Conservation (phyloP, 1,140 invertebrate species). For the Mizuhopecten yessoensis region DNA sequence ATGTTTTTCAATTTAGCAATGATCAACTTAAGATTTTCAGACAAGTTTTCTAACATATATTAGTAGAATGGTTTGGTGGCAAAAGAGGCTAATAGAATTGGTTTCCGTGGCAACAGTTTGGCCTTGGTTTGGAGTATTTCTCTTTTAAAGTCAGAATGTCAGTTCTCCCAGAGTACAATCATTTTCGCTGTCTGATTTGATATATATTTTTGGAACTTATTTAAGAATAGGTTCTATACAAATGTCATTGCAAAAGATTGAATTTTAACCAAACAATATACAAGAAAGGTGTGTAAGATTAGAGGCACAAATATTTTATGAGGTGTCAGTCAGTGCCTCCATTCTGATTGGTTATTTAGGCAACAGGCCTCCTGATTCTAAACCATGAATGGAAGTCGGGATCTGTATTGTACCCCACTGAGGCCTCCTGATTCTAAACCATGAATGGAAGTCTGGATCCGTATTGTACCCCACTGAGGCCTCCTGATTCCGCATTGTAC, state of each 20-base stretch:
- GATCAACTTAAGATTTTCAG: neutral
- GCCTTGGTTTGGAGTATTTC: neutral
- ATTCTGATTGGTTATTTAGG: neutral
- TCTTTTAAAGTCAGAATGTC: neutral
- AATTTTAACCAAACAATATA: too few relatives aligned
- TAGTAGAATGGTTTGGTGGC: neutral
- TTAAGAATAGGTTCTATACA: neutral
- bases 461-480: neutral
- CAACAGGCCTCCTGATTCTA: neutral
- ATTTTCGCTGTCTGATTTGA: neutral
- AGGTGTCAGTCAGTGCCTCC: neutral
- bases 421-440: neutral
- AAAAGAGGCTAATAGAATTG: neutral
- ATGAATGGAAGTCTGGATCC: neutral
- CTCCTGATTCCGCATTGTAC: neutral
- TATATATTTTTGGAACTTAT: neutral
- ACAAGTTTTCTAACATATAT: neutral
- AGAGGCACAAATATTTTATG: neutral
- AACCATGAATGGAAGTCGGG: neutral
- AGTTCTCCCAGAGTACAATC: neutral
- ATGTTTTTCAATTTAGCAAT: neutral
- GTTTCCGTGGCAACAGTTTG: neutral
- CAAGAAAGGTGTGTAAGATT: neutral
- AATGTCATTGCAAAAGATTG: neutral
- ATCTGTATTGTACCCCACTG: too few relatives aligned